These are phyloP conservation scores for Coranthus polyacanthus DNA, from an alignment of 2,797 vertebrate genomes.

Conservation along the genomic window DNA sequence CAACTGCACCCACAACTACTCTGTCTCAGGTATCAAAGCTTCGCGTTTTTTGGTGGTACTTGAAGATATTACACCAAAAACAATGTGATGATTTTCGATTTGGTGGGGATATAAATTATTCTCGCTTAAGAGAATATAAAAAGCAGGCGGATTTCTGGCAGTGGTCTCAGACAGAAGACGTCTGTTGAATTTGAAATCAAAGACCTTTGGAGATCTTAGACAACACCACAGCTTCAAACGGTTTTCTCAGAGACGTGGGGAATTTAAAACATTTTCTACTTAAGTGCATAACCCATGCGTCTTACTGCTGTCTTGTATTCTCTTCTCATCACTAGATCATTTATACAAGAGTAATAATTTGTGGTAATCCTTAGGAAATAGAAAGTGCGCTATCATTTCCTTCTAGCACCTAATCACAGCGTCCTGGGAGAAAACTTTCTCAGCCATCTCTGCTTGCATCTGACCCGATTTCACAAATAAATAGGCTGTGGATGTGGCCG, in stretches of 20 bases:
- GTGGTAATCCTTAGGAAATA: slow-evolving; percentile 27
- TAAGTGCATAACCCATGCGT: slow-evolving; percentile 4
- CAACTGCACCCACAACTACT: slow-evolving; percentile 73
- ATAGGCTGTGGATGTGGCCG: slow-evolving; percentile 43
- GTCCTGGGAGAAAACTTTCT: slow-evolving; percentile 51
- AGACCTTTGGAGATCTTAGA: slow-evolving; percentile 55
- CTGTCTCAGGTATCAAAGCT: slow-evolving; percentile 77
- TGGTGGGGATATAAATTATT: slow-evolving; percentile 43
- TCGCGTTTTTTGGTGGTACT: background rate
- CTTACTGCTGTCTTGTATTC: background rate
- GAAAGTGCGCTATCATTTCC: slow-evolving; percentile 37
- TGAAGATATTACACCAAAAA: slow-evolving; percentile 2
- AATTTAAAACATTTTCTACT: slow-evolving; percentile 48
- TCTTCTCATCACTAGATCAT: background rate
- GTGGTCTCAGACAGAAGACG: slow-evolving; percentile 37
- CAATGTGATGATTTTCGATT: slow-evolving; percentile 29
- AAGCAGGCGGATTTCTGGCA: slow-evolving; percentile 26
- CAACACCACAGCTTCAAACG: slow-evolving; percentile 49
- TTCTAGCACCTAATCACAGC: slow-evolving; percentile 36
- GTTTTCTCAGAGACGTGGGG: slow-evolving; percentile 44
- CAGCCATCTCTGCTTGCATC: slow-evolving; percentile 35
- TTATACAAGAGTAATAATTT: background rate
- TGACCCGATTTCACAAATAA: slow-evolving; percentile 72
- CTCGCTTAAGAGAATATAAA: no score
- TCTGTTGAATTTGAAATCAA: slow-evolving; percentile 69